Percentiles rank a stretch among this genome's conserved stretches.
Evolutionary conservation across 2,888 invertebrate species (phyloP).

Genomic region (Microplitis manilae): DNA sequence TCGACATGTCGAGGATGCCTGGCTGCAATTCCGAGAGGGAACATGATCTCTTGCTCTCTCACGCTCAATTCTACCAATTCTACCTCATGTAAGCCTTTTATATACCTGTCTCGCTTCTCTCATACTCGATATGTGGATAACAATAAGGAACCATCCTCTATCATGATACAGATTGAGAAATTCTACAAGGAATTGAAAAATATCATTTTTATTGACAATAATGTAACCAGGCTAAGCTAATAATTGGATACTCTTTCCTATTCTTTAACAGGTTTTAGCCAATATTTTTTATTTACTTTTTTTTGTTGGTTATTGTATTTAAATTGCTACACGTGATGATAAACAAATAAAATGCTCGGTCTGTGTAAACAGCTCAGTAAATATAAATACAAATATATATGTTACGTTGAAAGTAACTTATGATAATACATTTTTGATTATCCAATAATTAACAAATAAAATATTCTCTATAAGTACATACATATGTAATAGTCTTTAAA

Average conservation of each 20-base stretch:
- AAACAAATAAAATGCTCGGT: not conserved
- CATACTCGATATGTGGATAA: conserved; percentile 20
- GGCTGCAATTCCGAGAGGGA: conserved; percentile 46
- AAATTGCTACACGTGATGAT: not conserved
- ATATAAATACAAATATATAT: not conserved
- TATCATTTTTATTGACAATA: not conserved
- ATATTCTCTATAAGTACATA: not conserved
- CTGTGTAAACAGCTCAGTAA: not conserved
- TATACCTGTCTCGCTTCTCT: conserved; percentile 14
- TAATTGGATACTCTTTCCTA: not conserved
- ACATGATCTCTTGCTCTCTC: conserved; percentile 24
- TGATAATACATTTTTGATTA: not conserved
- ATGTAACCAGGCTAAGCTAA: not conserved
- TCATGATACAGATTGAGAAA: conserved; percentile 1
- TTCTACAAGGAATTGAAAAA: not conserved
- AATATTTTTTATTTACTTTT: not conserved
- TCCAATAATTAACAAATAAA: not conserved
- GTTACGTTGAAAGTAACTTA: not conserved
- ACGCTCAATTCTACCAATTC: conserved; percentile 13
- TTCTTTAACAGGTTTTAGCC: not conserved
- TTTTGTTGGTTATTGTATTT: not conserved
- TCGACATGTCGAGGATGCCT: conserved; percentile 70
- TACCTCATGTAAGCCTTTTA: conserved; percentile 9
- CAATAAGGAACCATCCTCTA: conserved; percentile 25
- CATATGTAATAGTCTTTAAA: not conserved